A percentile compares a stretch with the other conserved stretches of the same genome.
phyloP scores from a whole-genome alignment of 2,113 vertebrate species.

The Trochalopteron elliotii region DNA sequence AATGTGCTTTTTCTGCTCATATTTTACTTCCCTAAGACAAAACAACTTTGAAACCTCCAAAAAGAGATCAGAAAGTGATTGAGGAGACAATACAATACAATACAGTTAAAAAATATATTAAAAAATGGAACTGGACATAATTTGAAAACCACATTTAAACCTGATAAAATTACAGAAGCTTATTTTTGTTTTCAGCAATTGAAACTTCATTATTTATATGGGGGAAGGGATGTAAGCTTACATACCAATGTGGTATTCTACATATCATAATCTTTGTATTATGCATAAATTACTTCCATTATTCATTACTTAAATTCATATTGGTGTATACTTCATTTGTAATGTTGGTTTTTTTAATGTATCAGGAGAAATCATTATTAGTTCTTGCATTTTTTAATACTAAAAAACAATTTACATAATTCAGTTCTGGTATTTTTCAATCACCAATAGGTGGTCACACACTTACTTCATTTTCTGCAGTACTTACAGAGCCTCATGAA shows the following conservation, averaged over 20 bases:
- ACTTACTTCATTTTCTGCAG: not conserved
- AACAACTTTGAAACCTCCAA: not conserved
- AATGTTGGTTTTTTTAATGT: not conserved
- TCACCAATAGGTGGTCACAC: not conserved
- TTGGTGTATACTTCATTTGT: not conserved
- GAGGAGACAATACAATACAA: not conserved
- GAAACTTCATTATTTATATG: not conserved
- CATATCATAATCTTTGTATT: not conserved
- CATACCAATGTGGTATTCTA: not conserved
- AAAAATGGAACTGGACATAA: not conserved
- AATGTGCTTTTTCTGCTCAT: constrained; percentile 63
- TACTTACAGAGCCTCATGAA: not conserved
- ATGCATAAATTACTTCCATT: not conserved
- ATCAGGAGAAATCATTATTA: not conserved
- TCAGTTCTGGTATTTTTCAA: not conserved
- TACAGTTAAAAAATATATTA: not conserved
- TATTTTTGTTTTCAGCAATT: not conserved
- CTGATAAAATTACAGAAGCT: not conserved
- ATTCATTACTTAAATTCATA: not conserved
- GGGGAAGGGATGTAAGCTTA: not conserved
- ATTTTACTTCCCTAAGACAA: constrained; percentile 12
- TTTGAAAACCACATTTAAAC: not conserved
- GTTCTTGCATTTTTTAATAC: not conserved
- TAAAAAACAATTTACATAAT: not conserved
- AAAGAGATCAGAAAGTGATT: not conserved